Evolutionary conservation across 2,113 vertebrate genomes (phyloP).

Genomic region (Eretmochelys imbricata): DNA sequence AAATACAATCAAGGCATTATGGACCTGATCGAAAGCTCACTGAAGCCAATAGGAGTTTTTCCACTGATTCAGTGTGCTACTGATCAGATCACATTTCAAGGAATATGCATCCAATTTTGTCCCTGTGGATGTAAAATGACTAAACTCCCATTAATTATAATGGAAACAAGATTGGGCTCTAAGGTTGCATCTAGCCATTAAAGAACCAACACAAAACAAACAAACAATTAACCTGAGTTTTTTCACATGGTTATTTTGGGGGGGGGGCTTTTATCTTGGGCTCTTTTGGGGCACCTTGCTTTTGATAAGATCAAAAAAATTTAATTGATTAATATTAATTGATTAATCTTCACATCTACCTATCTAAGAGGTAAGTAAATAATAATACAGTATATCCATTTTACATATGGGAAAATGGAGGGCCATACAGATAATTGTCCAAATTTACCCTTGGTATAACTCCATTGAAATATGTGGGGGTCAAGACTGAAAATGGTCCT

Average conservation of each 20-base stretch:
- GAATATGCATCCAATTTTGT: neutral
- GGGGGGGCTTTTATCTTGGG: neutral
- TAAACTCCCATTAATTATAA: neutral
- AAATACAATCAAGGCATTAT: neutral
- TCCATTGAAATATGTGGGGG: neutral
- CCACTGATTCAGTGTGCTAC: neutral
- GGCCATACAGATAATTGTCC: neutral
- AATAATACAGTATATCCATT: neutral
- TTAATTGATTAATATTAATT: neutral
- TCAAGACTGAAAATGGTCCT: neutral
- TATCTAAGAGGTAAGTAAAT: neutral
- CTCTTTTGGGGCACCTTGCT: neutral
- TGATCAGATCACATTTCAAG: neutral
- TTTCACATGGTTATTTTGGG: neutral
- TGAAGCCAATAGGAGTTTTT: neutral
- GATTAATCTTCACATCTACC: neutral
- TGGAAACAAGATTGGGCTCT: neutral
- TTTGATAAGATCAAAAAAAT: neutral
- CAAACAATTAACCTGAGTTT: neutral
- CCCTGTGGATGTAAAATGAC: neutral
- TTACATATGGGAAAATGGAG: neutral
- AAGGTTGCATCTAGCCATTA: neutral
- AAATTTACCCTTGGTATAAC: neutral
- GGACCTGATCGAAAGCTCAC: neutral
- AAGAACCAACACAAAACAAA: neutral